Percentiles rank a stretch among this genome's conserved stretches.
These are phyloP conservation scores for Rotaria magnacalcarata DNA, from an alignment of 2,888 invertebrate genomes.

Conservation along the genomic window DNA sequence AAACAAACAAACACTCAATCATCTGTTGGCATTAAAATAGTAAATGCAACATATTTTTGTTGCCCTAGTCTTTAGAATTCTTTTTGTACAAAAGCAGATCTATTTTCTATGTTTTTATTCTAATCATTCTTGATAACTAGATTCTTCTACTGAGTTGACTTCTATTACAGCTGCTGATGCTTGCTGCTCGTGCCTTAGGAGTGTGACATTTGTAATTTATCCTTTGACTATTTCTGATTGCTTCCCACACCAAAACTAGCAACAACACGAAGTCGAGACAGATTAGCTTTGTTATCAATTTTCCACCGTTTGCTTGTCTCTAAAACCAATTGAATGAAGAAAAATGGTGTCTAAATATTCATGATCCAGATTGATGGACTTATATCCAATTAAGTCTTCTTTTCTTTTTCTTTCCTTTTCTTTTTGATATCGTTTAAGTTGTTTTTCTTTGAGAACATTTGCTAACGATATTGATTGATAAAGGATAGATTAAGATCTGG, in stretches of 20 bases:
- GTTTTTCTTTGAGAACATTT: background rate
- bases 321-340: background rate
- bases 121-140: background rate
- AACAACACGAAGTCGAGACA: background rate
- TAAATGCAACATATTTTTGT: too few relatives aligned
- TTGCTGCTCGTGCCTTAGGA: background rate
- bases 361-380: background rate
- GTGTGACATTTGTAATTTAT: constrained; percentile 4
- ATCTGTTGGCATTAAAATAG: too few relatives aligned
- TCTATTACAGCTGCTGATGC: background rate
- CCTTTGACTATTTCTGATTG: constrained; percentile 15
- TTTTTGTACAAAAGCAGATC: too few relatives aligned
- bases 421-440: too few relatives aligned
- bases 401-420: background rate
- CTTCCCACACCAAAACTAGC: background rate
- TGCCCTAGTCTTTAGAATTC: background rate
- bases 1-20: background rate
- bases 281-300: constrained; percentile 21
- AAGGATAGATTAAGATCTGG: background rate
- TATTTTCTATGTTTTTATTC: too few relatives aligned
- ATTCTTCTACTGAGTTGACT: background rate
- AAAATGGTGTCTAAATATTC: background rate
- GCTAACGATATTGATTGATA: background rate
- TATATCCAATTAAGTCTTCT: background rate
- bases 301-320: background rate